Percentiles rank a stretch among this genome's conserved stretches.
These are phyloP conservation scores for Cryptotermes secundus DNA, from an alignment of 1,140 invertebrate genomes.

Conservation along the genomic window DNA sequence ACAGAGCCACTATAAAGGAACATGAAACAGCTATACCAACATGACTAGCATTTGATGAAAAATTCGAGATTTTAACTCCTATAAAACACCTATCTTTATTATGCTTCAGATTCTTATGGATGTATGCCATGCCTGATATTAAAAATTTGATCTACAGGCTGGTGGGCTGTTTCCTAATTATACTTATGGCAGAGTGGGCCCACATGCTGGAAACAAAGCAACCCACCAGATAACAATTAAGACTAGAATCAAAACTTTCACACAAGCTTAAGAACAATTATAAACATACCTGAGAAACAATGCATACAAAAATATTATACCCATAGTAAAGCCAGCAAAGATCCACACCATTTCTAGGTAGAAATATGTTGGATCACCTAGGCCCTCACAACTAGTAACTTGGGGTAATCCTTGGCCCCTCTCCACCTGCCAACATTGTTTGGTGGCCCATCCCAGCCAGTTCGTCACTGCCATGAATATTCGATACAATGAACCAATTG, in stretches of 20 bases:
- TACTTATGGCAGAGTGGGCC: no score
- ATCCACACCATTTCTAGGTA: conserved; percentile 70
- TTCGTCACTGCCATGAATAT: conserved; percentile 22
- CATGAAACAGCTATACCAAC: no score
- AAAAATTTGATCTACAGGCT: no score
- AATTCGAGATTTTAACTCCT: no score
- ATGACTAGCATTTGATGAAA: no score
- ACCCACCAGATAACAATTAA: neutral
- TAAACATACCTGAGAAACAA: conserved; percentile 53
- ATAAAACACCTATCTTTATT: no score
- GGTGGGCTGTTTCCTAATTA: no score
- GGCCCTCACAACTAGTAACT: conserved; percentile 75
- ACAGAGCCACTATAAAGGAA: conserved; percentile 57
- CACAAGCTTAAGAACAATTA: no score
- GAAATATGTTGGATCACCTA: conserved; percentile 73
- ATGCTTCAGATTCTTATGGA: no score
- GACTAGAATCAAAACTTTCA: neutral
- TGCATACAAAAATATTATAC: conserved; percentile 63
- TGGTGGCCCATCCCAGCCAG: conserved; percentile 45
- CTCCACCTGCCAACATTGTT: conserved; percentile 62
- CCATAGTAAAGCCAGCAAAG: conserved; percentile 62
- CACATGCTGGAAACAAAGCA: no score
- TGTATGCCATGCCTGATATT: no score
- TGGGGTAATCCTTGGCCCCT: conserved; percentile 61
- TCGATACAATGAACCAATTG: conserved; percentile 27